These are phyloP conservation scores for Operophtera brumata DNA, from an alignment of 2,888 invertebrate genomes.

Conservation along the genomic window DNA sequence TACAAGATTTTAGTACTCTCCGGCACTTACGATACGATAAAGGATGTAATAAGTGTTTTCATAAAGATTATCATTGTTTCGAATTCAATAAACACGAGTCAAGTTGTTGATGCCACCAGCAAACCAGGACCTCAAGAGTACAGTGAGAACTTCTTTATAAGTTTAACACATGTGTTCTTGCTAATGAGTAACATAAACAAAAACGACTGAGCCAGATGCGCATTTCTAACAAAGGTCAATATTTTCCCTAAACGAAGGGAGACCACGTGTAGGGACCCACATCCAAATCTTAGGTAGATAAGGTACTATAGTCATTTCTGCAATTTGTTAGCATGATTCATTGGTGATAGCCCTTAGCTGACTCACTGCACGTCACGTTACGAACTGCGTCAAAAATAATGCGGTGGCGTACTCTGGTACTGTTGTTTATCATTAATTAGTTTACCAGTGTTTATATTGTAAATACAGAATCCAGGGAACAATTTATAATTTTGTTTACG, in stretches of 20 bases:
- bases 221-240: slow-evolving; percentile 39
- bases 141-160: slow-evolving; percentile 17
- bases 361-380: slow-evolving; percentile 61
- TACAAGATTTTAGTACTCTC: slow-evolving; percentile 14
- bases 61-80: slow-evolving; percentile 9
- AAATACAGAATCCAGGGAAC: slow-evolving; percentile 23
- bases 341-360: slow-evolving; percentile 56
- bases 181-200: slow-evolving; percentile 27
- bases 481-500: slow-evolving; percentile 23
- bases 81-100: slow-evolving; percentile 7
- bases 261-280: slow-evolving; percentile 28
- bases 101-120: slow-evolving; percentile 13
- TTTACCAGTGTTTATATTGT: slow-evolving; percentile 22
- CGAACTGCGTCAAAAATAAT: slow-evolving; percentile 55
- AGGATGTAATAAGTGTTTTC: slow-evolving; percentile 6
- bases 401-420: slow-evolving; percentile 58
- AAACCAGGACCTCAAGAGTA: not conserved
- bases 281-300: slow-evolving; percentile 1
- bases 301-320: slow-evolving; percentile 12
- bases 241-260: slow-evolving; percentile 35
- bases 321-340: slow-evolving; percentile 53
- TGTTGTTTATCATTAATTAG: slow-evolving; percentile 28
- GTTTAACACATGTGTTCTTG: slow-evolving; percentile 22
- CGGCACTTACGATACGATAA: slow-evolving; percentile 12
- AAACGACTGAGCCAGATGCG: slow-evolving; percentile 26